Evolutionary conservation across 2,888 invertebrate genomes (phyloP).

Genomic region (Lissocephala sabroskyi): DNA sequence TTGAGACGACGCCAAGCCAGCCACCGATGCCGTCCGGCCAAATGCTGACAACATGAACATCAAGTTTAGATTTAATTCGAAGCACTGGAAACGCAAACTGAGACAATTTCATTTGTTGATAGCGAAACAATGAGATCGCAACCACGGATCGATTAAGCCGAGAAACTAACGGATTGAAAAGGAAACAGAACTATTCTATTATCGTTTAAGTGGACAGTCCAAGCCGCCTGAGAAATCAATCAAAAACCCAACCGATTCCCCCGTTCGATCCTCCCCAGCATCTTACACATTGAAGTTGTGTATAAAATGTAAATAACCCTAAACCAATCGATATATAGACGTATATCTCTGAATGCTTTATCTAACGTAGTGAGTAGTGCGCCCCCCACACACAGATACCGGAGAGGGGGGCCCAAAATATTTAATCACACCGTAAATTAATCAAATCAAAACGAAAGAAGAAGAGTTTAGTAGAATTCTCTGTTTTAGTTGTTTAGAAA

Average conservation of each 20-base stretch:
- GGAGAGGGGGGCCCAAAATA: too few species aligned
- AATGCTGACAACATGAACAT: constrained; percentile 40
- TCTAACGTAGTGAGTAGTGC: too few species aligned
- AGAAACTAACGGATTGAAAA: too few species aligned
- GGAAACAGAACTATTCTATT: too few species aligned
- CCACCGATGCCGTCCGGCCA: constrained; percentile 1
- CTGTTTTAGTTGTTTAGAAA: too few species aligned
- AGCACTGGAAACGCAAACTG: constrained; percentile 52
- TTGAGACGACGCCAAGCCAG: constrained; percentile 42
- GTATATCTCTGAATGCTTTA: constrained; percentile 2
- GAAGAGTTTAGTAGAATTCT: too few species aligned
- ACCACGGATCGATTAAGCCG: too few species aligned
- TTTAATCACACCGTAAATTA: too few species aligned
- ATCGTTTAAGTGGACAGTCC: too few species aligned
- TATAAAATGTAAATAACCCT: constrained; percentile 35
- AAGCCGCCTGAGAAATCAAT: constrained; percentile 3
- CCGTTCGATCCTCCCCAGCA: not conserved
- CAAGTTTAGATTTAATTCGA: constrained; percentile 53
- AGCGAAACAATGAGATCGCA: constrained; percentile 24
- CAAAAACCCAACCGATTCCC: not conserved
- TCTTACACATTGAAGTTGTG: constrained; percentile 36
- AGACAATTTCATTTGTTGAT: constrained; percentile 47
- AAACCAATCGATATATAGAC: too few species aligned
- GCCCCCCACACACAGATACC: too few species aligned
- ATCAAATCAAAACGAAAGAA: too few species aligned